Percentiles rank a stretch among this genome's conserved stretches.
phyloP scores from a whole-genome alignment of 1,140 invertebrate species.

The Drosophila orena region DNA sequence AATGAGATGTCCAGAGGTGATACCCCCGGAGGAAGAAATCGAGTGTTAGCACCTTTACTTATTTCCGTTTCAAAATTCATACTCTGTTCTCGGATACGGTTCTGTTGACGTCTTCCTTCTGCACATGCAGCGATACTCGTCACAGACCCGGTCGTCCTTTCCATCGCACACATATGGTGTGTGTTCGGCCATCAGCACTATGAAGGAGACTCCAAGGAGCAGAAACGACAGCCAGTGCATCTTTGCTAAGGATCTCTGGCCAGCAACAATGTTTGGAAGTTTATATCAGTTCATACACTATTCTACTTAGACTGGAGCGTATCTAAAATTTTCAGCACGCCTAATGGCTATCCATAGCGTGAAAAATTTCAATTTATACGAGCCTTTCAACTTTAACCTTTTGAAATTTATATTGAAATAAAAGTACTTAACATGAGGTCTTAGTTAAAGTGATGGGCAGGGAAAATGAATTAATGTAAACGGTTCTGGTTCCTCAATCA shows the following conservation, averaged over 20 bases:
- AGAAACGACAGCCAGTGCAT: neutral
- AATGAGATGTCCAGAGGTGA: neutral
- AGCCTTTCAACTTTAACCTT: neutral
- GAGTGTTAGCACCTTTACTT: neutral
- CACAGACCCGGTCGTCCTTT: slow-evolving; percentile 16
- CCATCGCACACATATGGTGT: slow-evolving; percentile 6
- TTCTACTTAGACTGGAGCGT: neutral
- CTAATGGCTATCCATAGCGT: neutral
- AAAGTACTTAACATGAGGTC: no score
- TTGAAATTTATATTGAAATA: neutral
- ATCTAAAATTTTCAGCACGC: neutral
- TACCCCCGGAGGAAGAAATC: no score
- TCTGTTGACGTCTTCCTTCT: neutral
- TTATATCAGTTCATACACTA: no score
- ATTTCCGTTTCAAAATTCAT: slow-evolving; percentile 6
- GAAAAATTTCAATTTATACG: neutral
- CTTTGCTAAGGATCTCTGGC: neutral
- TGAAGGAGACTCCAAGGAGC: neutral
- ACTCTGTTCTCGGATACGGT: neutral
- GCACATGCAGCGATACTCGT: slow-evolving; percentile 4
- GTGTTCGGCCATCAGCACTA: neutral
- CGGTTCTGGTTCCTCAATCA: neutral
- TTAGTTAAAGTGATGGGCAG: no score
- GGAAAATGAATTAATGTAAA: no score
- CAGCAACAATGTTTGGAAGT: neutral